Evolutionary conservation across 2,888 invertebrate species (phyloP).

Genomic region (Sminthurinus aureus): DNA sequence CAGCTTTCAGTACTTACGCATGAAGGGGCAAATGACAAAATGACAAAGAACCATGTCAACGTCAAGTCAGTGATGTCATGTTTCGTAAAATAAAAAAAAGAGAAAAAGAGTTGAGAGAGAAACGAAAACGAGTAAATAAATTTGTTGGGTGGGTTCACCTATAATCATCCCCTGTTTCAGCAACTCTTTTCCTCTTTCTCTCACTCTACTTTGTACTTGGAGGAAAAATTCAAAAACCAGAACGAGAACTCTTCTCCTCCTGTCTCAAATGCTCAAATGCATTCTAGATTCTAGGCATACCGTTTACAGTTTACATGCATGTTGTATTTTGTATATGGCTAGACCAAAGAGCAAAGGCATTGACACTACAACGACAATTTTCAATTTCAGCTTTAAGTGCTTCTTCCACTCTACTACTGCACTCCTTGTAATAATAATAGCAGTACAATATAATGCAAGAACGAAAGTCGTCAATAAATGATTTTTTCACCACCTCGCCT

Average conservation of each 20-base stretch:
- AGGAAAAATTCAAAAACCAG: neutral
- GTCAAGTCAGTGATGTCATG: neutral
- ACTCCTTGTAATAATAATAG: too few species aligned
- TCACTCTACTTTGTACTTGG: neutral
- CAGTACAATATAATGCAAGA: neutral
- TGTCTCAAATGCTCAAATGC: neutral
- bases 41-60: neutral
- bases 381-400: neutral
- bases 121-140: neutral
- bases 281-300: too few species aligned
- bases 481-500: neutral
- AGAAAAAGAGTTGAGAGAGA: neutral
- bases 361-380: constrained; percentile 3
- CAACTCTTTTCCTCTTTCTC: neutral
- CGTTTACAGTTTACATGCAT: too few species aligned
- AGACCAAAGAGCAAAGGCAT: neutral
- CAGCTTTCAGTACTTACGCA: neutral
- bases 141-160: neutral
- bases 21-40: neutral
- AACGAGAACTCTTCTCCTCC: neutral
- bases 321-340: too few species aligned
- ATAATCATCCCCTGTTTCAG: neutral
- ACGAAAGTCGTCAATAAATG: neutral
- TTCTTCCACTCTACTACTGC: too few species aligned
- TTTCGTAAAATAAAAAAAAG: neutral